Evolutionary conservation across 1,140 invertebrate genomes (phyloP).

Genomic region (Pseudachorutes palmiensis): DNA sequence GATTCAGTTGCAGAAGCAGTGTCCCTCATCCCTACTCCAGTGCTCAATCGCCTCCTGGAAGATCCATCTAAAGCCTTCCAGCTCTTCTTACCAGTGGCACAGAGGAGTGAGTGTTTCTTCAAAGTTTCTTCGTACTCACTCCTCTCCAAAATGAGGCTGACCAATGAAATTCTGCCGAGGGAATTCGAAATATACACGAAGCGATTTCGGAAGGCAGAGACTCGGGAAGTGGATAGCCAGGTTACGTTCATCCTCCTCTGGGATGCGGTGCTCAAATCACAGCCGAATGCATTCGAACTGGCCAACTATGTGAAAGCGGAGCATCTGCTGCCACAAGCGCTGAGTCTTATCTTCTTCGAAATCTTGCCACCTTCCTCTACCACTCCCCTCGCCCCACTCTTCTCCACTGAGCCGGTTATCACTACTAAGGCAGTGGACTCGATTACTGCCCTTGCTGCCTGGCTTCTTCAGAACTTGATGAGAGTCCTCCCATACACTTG

Average conservation of each 20-base stretch:
- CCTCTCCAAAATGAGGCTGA: background rate
- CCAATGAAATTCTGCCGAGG: background rate
- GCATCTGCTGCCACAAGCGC: constrained; percentile 21
- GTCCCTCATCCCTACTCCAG: background rate
- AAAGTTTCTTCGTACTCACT: background rate
- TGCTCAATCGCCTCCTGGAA: background rate
- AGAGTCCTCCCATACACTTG: constrained; percentile 65
- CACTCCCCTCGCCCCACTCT: constrained; percentile 11
- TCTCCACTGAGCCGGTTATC: constrained; percentile 29
- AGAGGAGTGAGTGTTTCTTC: background rate
- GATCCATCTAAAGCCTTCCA: background rate
- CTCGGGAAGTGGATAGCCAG: background rate
- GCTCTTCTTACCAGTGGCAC: background rate
- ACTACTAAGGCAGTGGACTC: constrained; percentile 48
- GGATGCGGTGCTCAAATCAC: constrained; percentile 28
- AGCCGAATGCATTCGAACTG: constrained; percentile 30
- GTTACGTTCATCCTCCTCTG: constrained; percentile 18
- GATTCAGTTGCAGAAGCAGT: background rate
- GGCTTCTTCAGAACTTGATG: constrained; percentile 56
- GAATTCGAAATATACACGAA: background rate
- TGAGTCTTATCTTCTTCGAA: constrained; percentile 24
- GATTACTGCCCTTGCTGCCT: constrained; percentile 57
- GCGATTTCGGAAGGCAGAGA: background rate
- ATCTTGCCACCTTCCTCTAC: constrained; percentile 9
- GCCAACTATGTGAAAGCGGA: constrained; percentile 33